Conservation (phyloP, 2,113 vertebrate species). For the Xiphophorus maculatus region DNA sequence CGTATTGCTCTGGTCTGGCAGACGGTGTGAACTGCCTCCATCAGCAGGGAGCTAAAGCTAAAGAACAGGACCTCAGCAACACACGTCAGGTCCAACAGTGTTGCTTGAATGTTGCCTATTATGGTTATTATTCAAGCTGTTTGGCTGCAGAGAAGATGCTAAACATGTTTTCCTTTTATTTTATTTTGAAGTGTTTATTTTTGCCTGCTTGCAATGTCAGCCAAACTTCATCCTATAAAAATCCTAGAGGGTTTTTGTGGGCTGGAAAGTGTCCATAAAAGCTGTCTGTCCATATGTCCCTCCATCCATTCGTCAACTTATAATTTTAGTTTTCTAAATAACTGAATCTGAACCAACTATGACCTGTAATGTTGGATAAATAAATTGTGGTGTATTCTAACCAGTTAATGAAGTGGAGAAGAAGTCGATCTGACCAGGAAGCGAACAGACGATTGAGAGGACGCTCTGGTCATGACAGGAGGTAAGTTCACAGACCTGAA, state of each 20-base stretch:
- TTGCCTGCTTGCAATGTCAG: not conserved
- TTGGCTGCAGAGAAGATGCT: no score
- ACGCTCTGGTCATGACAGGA: not conserved
- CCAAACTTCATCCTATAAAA: not conserved
- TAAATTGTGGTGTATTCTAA: no score
- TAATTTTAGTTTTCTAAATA: no score
- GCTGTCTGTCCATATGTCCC: not conserved
- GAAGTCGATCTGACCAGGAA: not conserved
- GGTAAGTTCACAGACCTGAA: not conserved
- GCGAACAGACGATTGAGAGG: not conserved
- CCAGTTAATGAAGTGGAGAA: no score
- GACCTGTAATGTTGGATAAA: no score
- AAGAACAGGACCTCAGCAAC: not conserved
- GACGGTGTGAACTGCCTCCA: conserved; percentile 47
- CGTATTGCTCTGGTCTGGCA: conserved; percentile 51
- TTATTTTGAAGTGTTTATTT: not conserved
- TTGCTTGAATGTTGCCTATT: not conserved
- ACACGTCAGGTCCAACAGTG: not conserved
- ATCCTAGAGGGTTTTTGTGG: not conserved
- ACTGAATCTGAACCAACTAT: no score
- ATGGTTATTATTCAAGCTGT: not conserved
- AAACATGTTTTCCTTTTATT: no score
- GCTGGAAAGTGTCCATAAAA: not conserved
- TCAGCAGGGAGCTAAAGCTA: not conserved
- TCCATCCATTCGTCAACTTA: no score